Conservation (phyloP, 2,797 vertebrate genomes). For the Hirundo rustica region DNA sequence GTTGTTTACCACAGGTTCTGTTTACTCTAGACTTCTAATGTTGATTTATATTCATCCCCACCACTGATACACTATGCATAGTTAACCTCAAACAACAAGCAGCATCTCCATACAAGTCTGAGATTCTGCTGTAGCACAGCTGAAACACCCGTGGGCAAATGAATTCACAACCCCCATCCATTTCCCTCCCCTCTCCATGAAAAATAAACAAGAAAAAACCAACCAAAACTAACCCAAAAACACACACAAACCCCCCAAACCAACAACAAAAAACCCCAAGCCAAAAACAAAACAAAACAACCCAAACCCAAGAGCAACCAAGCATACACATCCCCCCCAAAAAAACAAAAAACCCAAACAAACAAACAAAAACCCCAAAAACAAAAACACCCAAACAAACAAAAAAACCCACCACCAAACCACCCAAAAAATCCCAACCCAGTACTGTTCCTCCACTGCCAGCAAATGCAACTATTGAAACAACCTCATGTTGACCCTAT, state of each 20-base stretch:
- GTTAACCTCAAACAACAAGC: background rate
- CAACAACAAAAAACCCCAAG: background rate
- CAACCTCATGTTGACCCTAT: background rate
- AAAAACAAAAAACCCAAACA: background rate
- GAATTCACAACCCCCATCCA: background rate
- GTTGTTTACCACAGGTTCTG: background rate
- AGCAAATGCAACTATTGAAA: background rate
- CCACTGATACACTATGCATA: background rate
- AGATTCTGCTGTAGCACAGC: background rate
- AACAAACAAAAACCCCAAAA: background rate
- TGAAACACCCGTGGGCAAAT: background rate
- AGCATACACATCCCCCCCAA: background rate
- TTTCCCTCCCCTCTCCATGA: background rate
- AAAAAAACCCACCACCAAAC: background rate
- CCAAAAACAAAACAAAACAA: rapidly evolving
- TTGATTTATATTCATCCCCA: background rate
- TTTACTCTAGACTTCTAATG: background rate
- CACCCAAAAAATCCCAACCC: background rate
- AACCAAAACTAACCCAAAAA: background rate
- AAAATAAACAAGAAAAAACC: background rate
- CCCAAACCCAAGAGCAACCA: background rate
- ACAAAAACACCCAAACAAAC: background rate
- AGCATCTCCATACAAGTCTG: background rate
- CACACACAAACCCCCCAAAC: background rate
- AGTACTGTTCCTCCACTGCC: background rate